Base-by-base conservation (phyloP, 1,140 invertebrate genomes). In the Aphaenogaster rudis region DNA sequence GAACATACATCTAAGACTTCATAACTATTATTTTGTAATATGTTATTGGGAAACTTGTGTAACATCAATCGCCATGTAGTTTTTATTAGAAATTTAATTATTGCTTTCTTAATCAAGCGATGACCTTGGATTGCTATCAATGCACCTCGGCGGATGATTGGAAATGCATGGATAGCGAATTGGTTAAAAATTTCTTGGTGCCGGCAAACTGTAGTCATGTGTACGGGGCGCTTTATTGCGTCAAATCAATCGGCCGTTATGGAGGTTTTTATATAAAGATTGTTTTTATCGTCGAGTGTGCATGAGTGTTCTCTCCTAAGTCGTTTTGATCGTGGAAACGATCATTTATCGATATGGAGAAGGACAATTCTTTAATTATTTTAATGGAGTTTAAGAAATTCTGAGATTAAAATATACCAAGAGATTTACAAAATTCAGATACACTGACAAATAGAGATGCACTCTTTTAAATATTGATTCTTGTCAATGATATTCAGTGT, bases 191-290 rank as follows among this genome's bases (percentile, higher is more conserved):
- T 89, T 96, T 96, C 57, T 88, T 98, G 90, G 92, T 96, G 90
- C 96, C 97, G 39, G 93, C 96, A 87, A 95, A 96, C 86, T 99
- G 98, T 94, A 95, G 96, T 92, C 96, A 98, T 94, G 96, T 99
- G 54, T 97, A 97, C 93, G 97, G 97, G 94, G 98, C 98, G 28
- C 95, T 96, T 88, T 99, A 97, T 95, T 99, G 98, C 95, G 96
- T 99, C 89, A 99, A 99, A 96, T 97, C 97, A 57, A 97, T 97
- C 48, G 97, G 97, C 63, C 91, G 90, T 88, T 95, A 94, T 54
- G 94, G 94, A 95, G 95, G 95, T 96, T 93, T 87, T 86, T 93
- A 89, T 17, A 59, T 61, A n/a, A 78, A 42, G n/a, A 69, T 71
- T 69, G 11, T 39, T 36, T 36, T n/a, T n/a, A n/a, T 45, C 15